Percentiles rank a stretch among this genome's conserved stretches.
Evolutionary conservation across 2,888 invertebrate genomes (phyloP).

Genomic region (Tanypteryx hageni): DNA sequence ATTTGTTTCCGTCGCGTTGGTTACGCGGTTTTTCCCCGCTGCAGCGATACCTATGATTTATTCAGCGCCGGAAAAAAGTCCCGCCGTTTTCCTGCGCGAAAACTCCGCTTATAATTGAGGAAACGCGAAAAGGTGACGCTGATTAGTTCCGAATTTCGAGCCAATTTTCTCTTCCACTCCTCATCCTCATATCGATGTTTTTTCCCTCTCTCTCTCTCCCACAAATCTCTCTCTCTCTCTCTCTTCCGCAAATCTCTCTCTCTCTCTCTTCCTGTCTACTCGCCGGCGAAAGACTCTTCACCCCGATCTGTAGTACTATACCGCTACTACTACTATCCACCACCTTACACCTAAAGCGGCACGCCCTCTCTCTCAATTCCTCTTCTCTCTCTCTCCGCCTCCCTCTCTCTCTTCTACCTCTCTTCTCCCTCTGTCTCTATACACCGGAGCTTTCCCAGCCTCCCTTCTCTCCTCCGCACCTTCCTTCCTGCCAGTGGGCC

Average conservation of each 20-base stretch:
- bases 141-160: no score
- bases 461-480: conserved; percentile 1
- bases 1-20: not conserved
- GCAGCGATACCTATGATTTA: not conserved
- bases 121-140: no score
- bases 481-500: conserved; percentile 57
- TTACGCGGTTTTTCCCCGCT: not conserved
- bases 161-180: no score
- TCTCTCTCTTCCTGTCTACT: not conserved
- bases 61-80: not conserved
- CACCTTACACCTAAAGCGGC: conserved; percentile 10
- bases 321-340: not conserved
- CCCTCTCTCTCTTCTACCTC: not conserved
- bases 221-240: not conserved
- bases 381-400: not conserved
- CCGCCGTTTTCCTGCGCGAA: no score
- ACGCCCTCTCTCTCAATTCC: not conserved
- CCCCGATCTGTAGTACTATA: conserved; percentile 51
- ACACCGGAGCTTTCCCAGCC: not conserved
- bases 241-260: not conserved
- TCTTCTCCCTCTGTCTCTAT: no score
- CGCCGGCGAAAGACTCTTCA: conserved; percentile 35
- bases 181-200: not conserved
- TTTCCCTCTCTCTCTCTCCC: not conserved
- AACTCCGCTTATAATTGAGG: no score